These are phyloP conservation scores for Felis chaus DNA, from an alignment of 2,113 vertebrate species.

Conservation along the genomic window DNA sequence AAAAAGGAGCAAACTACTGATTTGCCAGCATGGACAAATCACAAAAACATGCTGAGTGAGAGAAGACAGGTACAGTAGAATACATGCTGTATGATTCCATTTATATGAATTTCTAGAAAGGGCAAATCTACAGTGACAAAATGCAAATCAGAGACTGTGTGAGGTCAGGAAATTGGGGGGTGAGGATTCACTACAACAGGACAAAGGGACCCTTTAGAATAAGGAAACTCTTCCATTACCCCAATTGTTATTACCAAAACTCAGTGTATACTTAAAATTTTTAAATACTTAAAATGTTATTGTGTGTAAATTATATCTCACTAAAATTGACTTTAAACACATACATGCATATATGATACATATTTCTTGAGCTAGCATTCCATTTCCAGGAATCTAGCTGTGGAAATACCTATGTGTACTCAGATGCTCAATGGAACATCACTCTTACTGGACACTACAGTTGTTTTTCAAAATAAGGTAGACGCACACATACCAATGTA, in stretches of 20 bases:
- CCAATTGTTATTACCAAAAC: neutral
- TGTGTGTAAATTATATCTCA: neutral
- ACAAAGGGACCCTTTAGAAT: neutral
- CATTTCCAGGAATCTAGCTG: neutral
- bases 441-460: neutral
- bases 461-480: neutral
- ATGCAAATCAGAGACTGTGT: neutral
- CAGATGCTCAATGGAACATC: neutral
- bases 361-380: neutral
- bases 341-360: neutral
- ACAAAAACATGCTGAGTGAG: neutral
- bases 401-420: neutral
- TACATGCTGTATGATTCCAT: neutral
- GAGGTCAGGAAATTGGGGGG: neutral
- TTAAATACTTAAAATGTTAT: neutral
- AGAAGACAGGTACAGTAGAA: neutral
- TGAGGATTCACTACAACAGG: neutral
- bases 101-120: slow-evolving; percentile 28
- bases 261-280: neutral
- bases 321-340: neutral
- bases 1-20: neutral
- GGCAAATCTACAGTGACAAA: neutral
- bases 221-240: neutral
- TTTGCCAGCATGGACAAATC: neutral
- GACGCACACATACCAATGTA: neutral